A percentile compares a stretch with the other conserved stretches of the same genome.
Conservation (phyloP, 2,888 invertebrate species). For the Caenorhabditis afra region DNA sequence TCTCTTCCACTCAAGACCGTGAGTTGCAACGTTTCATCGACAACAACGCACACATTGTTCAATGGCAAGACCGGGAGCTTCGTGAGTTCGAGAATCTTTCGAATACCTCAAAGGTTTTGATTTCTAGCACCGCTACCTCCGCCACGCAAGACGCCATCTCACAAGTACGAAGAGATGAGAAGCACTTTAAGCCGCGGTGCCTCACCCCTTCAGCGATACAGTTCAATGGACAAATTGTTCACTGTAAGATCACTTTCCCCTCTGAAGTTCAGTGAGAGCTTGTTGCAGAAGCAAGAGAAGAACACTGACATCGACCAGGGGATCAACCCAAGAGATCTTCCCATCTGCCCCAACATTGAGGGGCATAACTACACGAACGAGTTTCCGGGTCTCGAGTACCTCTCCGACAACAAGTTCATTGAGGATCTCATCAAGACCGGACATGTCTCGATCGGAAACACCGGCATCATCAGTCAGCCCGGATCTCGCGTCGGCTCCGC, state of each 20-base stretch:
- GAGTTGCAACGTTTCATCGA: slow-evolving; percentile 72
- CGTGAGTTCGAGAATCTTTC: slow-evolving; percentile 27
- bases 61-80: slow-evolving; percentile 63
- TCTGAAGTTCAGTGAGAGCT: too few species aligned
- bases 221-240: slow-evolving; percentile 42
- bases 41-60: slow-evolving; percentile 65
- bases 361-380: slow-evolving; percentile 63
- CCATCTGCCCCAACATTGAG: slow-evolving; percentile 59
- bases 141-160: slow-evolving; percentile 35
- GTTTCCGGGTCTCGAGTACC: slow-evolving; percentile 66
- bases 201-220: slow-evolving; percentile 50
- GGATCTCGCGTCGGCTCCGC: slow-evolving; percentile 50
- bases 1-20: slow-evolving; percentile 75
- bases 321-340: slow-evolving; percentile 54
- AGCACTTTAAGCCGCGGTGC: slow-evolving; percentile 59
- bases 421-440: slow-evolving; percentile 60
- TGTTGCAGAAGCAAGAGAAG: slow-evolving; percentile 38
- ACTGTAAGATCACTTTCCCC: slow-evolving; percentile 9
- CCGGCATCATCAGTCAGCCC: slow-evolving; percentile 58
- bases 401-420: slow-evolving; percentile 62
- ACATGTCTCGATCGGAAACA: slow-evolving; percentile 48
- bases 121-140: slow-evolving; percentile 43
- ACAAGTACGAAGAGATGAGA: slow-evolving; percentile 58
- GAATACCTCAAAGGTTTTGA: not conserved
- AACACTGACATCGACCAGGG: slow-evolving; percentile 40